Base-by-base conservation (phyloP, 2,113 vertebrate species). In the Poecile atricapillus region DNA sequence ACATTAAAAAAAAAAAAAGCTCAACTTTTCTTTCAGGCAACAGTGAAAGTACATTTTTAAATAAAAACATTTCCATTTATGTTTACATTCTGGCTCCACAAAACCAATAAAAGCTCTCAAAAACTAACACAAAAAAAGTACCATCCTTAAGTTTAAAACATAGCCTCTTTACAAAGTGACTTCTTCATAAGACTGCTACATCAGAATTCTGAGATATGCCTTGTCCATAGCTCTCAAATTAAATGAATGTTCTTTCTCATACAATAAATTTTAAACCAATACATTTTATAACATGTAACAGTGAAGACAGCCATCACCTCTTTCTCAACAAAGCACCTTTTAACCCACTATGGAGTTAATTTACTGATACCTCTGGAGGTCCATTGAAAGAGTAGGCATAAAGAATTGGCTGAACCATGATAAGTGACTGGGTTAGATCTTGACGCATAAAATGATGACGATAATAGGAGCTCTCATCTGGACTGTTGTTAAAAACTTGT, bases 401-500 rank as follows among this genome's bases (percentile, higher is more conserved):
- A 17, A 99, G 98, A 80, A 99, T 99, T 2, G 99, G 99, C 47
- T 99, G 99, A 85, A 99, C 98, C 99, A 99, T 99, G 97, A 99
- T 99, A 64, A 99, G 98, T 0, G 99, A 99, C 98, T 99, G 99
- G 4, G 99, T 99, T 79, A 99, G 97, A 95, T 99, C 99, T 77
- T 99, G 99, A 30, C 99, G 98, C 99, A 99, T 99, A 86, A 99
- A 99, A 88, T 99, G 98, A 60, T 99, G 99, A 46, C 99, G 98
- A 93, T 99, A 99, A 83, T 99, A 99, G 1, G 99, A 99, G 89
- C 99, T 99, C 97, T 99, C 99, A 82, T 99, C 99, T 0, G 99
- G 99, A 95, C 99, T 99, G 98, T 99, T 99, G 96, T 99, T 99
- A 98, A 99, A 99, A 92, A 99, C 99, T 98, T 99, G 99, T 37